Base-by-base conservation (phyloP, 2,888 invertebrate genomes). In the Fabriciana adippe region DNA sequence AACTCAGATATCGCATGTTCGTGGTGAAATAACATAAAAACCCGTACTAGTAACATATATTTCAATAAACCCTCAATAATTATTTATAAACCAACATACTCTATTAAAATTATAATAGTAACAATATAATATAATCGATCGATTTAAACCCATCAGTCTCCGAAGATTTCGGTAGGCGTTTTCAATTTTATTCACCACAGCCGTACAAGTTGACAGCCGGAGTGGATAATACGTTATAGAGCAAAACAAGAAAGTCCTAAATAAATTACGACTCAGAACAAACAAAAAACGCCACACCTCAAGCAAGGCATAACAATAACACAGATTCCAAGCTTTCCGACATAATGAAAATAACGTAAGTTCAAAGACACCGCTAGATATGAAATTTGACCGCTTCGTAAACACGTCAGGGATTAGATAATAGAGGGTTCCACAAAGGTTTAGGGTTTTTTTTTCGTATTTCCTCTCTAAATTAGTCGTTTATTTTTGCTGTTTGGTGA, bases 281-380 rank as follows among this genome's bases (percentile, higher is more conserved):
- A 83, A 85, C 84, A 83, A 84, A 85, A 78, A 83, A 78, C 75
- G 83, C 83, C 85, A 85, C 85, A 86, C 84, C 87, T 87, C 83
- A 80, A 81, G 84, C 84, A 85, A 80, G 84, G 84, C 87, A 88
- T 86, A 89, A 89, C 86, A 90, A 89, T 87, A 86, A 86, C 83
- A 83, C 76, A 78, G 85, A 81, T 79, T 80, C 80, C 74, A 73
- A 76, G 79, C 77, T 77, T 70, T 70, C 55, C 77, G 75, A 76
- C 77, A 81, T 83, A 81, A 82, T 81, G 80, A 81, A 84, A 86
- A 87, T 82, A 84, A 81, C 81, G 83, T 79, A 79, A 79, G 73
- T 60, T 70, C 74, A 74, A 74, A 74, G 72, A 70, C 61, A 67
- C 79, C 81, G 80, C 74, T 72, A 69, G 75, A 78, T 75, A 79